Evolutionary conservation across 2,797 vertebrate genomes (phyloP), one percentile per base, ranked within the genome.

Genomic region (Brachyrhaphis roseni): DNA sequence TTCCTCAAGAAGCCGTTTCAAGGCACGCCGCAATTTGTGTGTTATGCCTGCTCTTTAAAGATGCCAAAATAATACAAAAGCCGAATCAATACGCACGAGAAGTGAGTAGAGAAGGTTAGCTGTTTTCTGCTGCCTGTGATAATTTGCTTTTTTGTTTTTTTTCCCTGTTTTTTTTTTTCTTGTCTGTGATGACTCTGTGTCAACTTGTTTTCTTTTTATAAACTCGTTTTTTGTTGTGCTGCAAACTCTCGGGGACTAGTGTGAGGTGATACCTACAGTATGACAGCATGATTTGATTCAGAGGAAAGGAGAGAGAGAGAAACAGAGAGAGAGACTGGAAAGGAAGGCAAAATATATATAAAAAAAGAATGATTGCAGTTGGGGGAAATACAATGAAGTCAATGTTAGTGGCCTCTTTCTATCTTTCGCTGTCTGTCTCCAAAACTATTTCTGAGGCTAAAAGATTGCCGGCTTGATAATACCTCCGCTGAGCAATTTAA

Each of bases 401-500:
- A 88, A 89, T 75, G 87, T 91, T 88, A 92, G 89, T 87, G 88
- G 85, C 89, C 90, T 89, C 86, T 89, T 89, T 90, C 88, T 89
- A 86, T 91, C 90, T 88, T 81, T 87, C 79, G 80, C 90, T 90
- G 87, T 91, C 87, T 88, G 89, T 93, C 93, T 94, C 90, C 90
- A 90, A 90, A 93, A 95, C 91, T 94, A 90, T 95, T 95, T 96
- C 94, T 92, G 94, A 94, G 94, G 93, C 93, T 94, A 92, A 94
- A 93, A 95, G 93, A 95, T 96, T 94, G 92, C 90, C 87, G 93
- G 92, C 88, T 90, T 93, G 94, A 96, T 95, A 95, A 94, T 94
- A 95, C 95, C 95, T 96, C 95, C 92, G 90, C 95, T 92, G 95
- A 96, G 95, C 94, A 96, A 95, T 95, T 96, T 96, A 95, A 96